Percentiles rank a stretch among this genome's conserved stretches.
These are phyloP conservation scores for Collichthys lucidus DNA, from an alignment of 2,113 vertebrate genomes.

Conservation along the genomic window DNA sequence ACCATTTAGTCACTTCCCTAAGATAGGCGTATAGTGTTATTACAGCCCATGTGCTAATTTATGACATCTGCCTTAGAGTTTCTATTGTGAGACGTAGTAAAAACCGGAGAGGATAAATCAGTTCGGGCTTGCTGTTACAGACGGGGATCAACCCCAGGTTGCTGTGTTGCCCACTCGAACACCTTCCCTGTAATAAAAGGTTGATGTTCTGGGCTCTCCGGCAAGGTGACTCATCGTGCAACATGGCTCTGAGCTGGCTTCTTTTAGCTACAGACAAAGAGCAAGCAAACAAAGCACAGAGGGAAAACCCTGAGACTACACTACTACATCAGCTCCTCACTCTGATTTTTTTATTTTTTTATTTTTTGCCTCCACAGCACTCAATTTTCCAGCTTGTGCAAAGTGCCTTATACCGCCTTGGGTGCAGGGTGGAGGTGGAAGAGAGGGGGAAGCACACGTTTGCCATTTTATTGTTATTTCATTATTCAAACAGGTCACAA, in stretches of 20 bases:
- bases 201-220: conserved; percentile 55
- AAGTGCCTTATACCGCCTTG: conserved; percentile 21
- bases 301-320: conserved; percentile 53
- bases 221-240: conserved; percentile 73
- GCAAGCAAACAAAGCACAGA: conserved; percentile 66
- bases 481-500: conserved; percentile 73
- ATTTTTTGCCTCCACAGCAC: conserved; percentile 16
- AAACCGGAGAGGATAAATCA: conserved; percentile 32
- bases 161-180: conserved; percentile 44
- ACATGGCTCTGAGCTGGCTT: conserved; percentile 59
- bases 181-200: conserved; percentile 47
- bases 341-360: conserved; percentile 6
- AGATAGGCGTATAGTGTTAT: conserved; percentile 62
- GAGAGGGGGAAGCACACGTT: conserved; percentile 14
- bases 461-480: conserved; percentile 72
- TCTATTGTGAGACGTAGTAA: conserved; percentile 53
- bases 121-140: conserved; percentile 34
- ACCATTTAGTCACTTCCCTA: conserved; percentile 71
- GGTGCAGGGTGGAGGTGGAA: neutral
- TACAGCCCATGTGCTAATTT: conserved; percentile 74
- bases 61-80: conserved; percentile 66
- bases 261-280: conserved; percentile 71
- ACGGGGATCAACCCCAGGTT: conserved; percentile 48
- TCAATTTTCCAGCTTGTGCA: neutral
- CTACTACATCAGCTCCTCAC: conserved; percentile 41